Conservation (phyloP, 2,888 invertebrate genomes). For the Sphaerophoria rueppellii region DNA sequence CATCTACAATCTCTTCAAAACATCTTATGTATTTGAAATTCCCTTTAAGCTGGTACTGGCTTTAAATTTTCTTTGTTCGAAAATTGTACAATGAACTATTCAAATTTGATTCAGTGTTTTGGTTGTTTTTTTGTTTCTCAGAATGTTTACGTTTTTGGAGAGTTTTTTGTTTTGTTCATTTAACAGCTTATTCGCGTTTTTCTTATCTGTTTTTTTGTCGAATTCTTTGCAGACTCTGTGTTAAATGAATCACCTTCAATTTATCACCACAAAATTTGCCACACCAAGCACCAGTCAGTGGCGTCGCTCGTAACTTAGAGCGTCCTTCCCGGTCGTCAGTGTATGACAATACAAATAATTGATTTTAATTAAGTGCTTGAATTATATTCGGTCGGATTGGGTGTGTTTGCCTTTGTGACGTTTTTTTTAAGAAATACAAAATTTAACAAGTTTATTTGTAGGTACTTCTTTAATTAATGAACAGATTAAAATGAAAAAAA, state of each 20-base stretch:
- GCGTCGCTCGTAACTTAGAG: not conserved
- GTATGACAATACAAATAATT: slow-evolving; percentile 32
- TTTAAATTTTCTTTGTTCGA: no score
- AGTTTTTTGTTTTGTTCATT: not conserved
- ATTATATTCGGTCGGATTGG: slow-evolving; percentile 30
- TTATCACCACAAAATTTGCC: slow-evolving; percentile 20
- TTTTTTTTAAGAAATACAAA: slow-evolving; percentile 31
- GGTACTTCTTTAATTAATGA: no score
- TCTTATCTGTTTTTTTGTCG: slow-evolving; percentile 30
- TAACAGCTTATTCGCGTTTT: not conserved
- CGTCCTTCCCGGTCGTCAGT: not conserved
- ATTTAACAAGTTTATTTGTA: no score
- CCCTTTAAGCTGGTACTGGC: no score
- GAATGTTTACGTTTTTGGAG: not conserved
- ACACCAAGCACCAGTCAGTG: not conserved
- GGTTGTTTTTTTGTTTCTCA: not conserved
- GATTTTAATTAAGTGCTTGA: slow-evolving; percentile 55
- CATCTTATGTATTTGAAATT: no score
- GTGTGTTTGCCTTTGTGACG: slow-evolving; percentile 19
- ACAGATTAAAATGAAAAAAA: no score
- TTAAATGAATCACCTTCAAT: slow-evolving; percentile 24
- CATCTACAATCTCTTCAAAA: no score
- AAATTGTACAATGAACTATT: no score
- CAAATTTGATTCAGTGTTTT: not conserved
- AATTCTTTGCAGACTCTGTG: slow-evolving; percentile 17